These are phyloP conservation scores for Leucoma salicis DNA, from an alignment of 2,888 invertebrate species.

Conservation along the genomic window DNA sequence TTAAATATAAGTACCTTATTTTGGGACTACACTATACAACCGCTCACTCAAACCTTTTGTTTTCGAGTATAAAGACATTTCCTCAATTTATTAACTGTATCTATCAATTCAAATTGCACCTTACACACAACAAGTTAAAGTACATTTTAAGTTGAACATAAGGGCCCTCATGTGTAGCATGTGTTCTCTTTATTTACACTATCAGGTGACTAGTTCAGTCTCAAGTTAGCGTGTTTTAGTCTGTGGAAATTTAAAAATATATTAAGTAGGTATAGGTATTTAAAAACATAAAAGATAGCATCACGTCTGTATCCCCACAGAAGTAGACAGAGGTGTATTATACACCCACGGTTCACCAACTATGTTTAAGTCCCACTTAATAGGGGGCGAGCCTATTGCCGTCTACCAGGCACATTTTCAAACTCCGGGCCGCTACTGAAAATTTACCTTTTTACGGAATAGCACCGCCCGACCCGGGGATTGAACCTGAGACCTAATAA, in stretches of 20 bases:
- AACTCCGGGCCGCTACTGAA: no score
- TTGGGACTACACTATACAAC: conserved; percentile 18
- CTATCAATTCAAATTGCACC: conserved; percentile 7
- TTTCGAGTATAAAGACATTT: conserved; percentile 25
- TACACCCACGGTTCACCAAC: no score
- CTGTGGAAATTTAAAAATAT: neutral
- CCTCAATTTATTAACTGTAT: conserved; percentile 17
- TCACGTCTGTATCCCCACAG: no score
- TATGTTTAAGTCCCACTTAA: no score
- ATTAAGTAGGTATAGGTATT: neutral
- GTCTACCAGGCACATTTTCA: no score
- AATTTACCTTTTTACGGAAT: no score
- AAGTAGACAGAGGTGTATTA: no score
- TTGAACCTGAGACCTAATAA: no score
- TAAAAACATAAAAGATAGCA: no score
- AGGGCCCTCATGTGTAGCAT: conserved; percentile 27
- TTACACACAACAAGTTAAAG: neutral
- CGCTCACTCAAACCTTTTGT: conserved; percentile 18
- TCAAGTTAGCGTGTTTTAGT: conserved; percentile 20
- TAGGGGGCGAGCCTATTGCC: no score
- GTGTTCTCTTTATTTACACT: conserved; percentile 30
- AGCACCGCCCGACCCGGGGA: no score
- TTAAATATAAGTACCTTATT: conserved; percentile 2
- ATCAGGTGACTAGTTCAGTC: conserved; percentile 12
- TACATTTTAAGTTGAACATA: conserved; percentile 3